These are phyloP conservation scores for Luehdorfia chinensis DNA, from an alignment of 1,140 invertebrate species.

Conservation along the genomic window DNA sequence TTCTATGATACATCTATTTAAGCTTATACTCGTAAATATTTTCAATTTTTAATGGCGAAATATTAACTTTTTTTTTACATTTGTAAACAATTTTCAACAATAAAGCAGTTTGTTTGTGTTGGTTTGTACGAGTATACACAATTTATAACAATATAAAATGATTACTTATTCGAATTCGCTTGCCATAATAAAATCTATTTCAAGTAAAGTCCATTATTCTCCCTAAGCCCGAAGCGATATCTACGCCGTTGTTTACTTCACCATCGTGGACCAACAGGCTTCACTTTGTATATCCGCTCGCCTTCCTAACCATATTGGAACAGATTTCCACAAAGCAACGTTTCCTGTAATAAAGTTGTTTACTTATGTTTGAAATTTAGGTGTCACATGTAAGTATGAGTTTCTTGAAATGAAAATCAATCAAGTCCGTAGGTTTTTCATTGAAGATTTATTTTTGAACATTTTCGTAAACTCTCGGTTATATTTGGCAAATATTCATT, in stretches of 20 bases:
- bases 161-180: slow-evolving; percentile 1
- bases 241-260: slow-evolving; percentile 16
- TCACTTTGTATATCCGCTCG: slow-evolving; percentile 18
- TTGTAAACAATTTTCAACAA: too few relatives aligned
- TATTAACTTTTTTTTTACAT: too few relatives aligned
- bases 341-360: slow-evolving; percentile 12
- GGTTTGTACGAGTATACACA: too few relatives aligned
- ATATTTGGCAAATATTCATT: background rate
- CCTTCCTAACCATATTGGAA: slow-evolving; percentile 18
- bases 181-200: slow-evolving; percentile 13
- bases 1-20: too few relatives aligned
- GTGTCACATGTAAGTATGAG: too few relatives aligned
- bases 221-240: slow-evolving; percentile 15
- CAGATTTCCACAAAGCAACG: slow-evolving; percentile 14
- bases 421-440: too few relatives aligned
- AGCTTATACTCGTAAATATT: too few relatives aligned
- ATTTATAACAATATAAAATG: too few relatives aligned
- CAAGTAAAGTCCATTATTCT: slow-evolving; percentile 16
- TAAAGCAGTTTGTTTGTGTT: too few relatives aligned
- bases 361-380: slow-evolving; percentile 9
- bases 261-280: slow-evolving; percentile 16
- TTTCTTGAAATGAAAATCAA: background rate
- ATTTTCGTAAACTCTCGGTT: too few relatives aligned
- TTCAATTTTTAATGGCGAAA: too few relatives aligned
- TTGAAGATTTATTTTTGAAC: too few relatives aligned